A percentile compares a stretch with the other conserved stretches of the same genome.
phyloP scores from a whole-genome alignment of 2,113 vertebrate genomes.

The Lichenostomus cassidix region DNA sequence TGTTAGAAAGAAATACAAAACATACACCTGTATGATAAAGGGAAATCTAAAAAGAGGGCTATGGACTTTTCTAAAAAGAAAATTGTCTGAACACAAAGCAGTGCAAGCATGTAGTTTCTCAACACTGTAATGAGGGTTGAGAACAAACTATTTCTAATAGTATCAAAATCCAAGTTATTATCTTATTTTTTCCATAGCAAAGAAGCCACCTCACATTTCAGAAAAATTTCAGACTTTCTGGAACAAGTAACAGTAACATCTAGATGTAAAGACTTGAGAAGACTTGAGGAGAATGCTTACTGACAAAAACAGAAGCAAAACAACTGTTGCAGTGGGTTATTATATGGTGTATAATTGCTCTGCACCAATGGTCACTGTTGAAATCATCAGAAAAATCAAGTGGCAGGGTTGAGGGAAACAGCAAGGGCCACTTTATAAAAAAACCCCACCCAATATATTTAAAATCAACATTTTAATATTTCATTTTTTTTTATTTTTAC shows the following conservation, averaged over 20 bases:
- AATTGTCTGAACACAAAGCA: background rate
- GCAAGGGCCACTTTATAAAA: background rate
- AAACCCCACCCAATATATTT: background rate
- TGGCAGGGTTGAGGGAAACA: background rate
- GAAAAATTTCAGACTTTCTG: background rate
- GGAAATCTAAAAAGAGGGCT: background rate
- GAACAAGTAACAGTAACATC: background rate
- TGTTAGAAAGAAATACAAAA: constrained; percentile 8
- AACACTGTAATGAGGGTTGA: background rate
- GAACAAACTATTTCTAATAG: background rate
- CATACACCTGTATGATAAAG: background rate
- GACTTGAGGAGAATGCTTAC: background rate
- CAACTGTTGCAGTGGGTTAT: background rate
- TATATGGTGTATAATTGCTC: background rate
- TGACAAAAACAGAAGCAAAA: background rate
- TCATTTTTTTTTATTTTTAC: background rate
- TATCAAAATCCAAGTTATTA: background rate
- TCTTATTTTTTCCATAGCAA: background rate
- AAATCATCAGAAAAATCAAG: background rate
- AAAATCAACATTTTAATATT: background rate
- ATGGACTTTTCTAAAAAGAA: background rate
- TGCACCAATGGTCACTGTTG: background rate
- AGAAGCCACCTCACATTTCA: background rate
- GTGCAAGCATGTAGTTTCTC: background rate
- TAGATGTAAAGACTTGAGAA: background rate